Evolutionary conservation across 2,888 invertebrate genomes (phyloP).

Genomic region (Tubulanus polymorphus): DNA sequence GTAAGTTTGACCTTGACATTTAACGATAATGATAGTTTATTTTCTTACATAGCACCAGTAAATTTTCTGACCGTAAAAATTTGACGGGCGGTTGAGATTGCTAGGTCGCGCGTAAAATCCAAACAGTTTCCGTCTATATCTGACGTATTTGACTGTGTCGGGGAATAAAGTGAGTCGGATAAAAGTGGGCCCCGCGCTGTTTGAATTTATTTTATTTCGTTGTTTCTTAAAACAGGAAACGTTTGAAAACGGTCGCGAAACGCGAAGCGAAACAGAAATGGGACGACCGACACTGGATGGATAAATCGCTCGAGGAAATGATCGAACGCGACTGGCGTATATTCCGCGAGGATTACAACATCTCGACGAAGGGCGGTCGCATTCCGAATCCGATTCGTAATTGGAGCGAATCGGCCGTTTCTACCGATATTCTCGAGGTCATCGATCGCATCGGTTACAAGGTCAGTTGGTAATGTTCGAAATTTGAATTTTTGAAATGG

Average conservation of each 20-base stretch:
- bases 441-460: conserved; percentile 93
- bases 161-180: background rate
- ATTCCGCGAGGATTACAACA: conserved; percentile 98
- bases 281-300: conserved; percentile 99
- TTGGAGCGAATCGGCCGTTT: conserved; percentile 86
- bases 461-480: no score
- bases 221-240: conserved; percentile 43
- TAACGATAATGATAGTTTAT: no score
- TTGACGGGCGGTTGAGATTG: no score
- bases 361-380: conserved; percentile 93
- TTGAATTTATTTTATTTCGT: conserved; percentile 1
- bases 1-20: no score
- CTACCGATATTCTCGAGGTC: conserved; percentile 85
- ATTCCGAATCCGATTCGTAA: conserved; percentile 93
- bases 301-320: conserved; percentile 94
- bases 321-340: conserved; percentile 99
- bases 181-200: background rate
- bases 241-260: conserved; percentile 85
- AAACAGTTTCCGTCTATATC: no score
- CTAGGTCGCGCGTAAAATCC: no score
- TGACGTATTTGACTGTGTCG: no score
- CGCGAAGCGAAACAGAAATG: conserved; percentile 97
- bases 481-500: no score
- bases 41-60: no score
- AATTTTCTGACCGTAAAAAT: no score